Percentiles rank a stretch among this genome's conserved stretches.
phyloP scores from a whole-genome alignment of 2,797 vertebrate genomes.

The Lerista edwardsae region DNA sequence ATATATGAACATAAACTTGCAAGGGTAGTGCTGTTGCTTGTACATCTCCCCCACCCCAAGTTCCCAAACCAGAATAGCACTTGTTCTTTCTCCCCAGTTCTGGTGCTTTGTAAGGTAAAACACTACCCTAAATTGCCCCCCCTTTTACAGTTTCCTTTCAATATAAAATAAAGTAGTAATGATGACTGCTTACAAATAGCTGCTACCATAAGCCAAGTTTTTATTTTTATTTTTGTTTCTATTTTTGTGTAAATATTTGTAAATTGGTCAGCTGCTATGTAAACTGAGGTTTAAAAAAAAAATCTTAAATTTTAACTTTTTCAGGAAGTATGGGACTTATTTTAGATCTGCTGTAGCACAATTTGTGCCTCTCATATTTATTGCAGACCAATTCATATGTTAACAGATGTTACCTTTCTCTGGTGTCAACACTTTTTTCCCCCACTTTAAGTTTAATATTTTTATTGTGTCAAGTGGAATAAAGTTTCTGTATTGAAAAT shows the following conservation, averaged over 20 bases:
- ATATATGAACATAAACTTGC: background rate
- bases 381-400: slow-evolving; percentile 64
- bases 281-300: slow-evolving; percentile 61
- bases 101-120: background rate
- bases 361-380: slow-evolving; percentile 66
- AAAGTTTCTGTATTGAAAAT: slow-evolving; percentile 74
- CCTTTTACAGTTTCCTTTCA: slow-evolving; percentile 57
- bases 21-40: slow-evolving; percentile 1
- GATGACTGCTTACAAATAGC: slow-evolving; percentile 50
- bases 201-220: slow-evolving; percentile 56
- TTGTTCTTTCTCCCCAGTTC: background rate
- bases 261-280: slow-evolving; percentile 64
- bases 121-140: background rate
- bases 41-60: background rate
- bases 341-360: slow-evolving; percentile 69
- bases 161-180: slow-evolving; percentile 48
- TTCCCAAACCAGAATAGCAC: background rate
- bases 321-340: slow-evolving; percentile 50
- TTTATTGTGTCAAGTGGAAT: slow-evolving; percentile 75
- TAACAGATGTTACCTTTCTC: slow-evolving; percentile 56
- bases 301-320: slow-evolving; percentile 57
- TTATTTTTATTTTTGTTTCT: slow-evolving; percentile 30
- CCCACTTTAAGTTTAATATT: slow-evolving; percentile 70
- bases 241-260: slow-evolving; percentile 72
- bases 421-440: slow-evolving; percentile 65